Percentiles rank a stretch among this genome's conserved stretches.
Conservation (phyloP, 2,888 invertebrate species). For the Macroteleia sp. region DNA sequence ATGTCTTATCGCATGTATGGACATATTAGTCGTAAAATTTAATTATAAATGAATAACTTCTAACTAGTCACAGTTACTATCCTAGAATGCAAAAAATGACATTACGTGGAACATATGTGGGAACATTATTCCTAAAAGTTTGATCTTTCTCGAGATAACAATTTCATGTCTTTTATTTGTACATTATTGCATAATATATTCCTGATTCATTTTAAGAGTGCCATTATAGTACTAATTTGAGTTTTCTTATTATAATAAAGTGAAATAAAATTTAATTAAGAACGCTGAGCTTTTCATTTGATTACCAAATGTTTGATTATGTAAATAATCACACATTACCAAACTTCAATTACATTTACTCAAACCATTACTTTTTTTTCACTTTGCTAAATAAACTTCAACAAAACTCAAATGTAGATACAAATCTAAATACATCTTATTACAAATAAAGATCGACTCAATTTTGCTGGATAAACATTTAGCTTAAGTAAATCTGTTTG, state of each 20-base stretch:
- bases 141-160: slow-evolving; percentile 44
- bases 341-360: slow-evolving; percentile 31
- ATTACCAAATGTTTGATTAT: slow-evolving; percentile 22
- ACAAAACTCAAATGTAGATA: slow-evolving; percentile 41
- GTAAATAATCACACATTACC: slow-evolving; percentile 8
- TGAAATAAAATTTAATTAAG: slow-evolving; percentile 26
- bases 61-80: slow-evolving; percentile 25
- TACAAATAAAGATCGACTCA: slow-evolving; percentile 43
- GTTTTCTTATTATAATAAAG: slow-evolving; percentile 12
- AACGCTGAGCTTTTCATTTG: slow-evolving; percentile 21
- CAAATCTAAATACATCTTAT: slow-evolving; percentile 48
- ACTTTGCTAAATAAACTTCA: slow-evolving; percentile 14
- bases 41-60: slow-evolving; percentile 45
- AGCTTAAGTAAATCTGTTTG: slow-evolving; percentile 47
- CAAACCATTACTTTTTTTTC: slow-evolving; percentile 19
- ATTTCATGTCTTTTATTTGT: slow-evolving; percentile 37
- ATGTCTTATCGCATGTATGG: slow-evolving; percentile 25
- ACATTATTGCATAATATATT: slow-evolving; percentile 46
- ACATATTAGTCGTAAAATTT: slow-evolving; percentile 49
- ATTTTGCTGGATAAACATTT: slow-evolving; percentile 41
- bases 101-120: slow-evolving; percentile 39
- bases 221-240: slow-evolving; percentile 42
- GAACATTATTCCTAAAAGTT: slow-evolving; percentile 44
- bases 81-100: slow-evolving; percentile 23
- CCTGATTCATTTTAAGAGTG: slow-evolving; percentile 22